phyloP scores from a whole-genome alignment of 2,888 invertebrate species.

The Stenotaenia linearis region DNA sequence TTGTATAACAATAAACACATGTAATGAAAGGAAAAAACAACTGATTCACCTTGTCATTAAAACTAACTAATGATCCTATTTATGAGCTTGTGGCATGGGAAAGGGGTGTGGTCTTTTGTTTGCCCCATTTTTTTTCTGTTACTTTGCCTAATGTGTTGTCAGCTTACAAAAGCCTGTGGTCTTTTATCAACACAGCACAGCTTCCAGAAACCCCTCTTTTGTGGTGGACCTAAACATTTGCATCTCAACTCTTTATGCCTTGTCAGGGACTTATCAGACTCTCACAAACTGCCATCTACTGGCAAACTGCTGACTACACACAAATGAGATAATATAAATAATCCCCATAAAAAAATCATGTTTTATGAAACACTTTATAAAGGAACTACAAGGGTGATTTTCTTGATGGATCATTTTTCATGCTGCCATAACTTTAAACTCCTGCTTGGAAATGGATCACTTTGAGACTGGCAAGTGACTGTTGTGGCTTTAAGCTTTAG shows the following conservation, averaged over 20 bases:
- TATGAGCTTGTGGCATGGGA: slow-evolving; percentile 3
- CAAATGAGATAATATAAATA: neutral
- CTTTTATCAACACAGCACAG: neutral
- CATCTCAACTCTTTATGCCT: neutral
- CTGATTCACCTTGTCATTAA: slow-evolving; percentile 12
- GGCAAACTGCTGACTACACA: neutral
- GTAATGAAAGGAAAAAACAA: neutral
- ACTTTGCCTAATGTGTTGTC: neutral
- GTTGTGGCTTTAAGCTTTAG: no score
- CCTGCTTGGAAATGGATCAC: no score
- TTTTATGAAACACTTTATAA: neutral
- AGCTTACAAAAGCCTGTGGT: neutral
- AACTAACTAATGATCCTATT: neutral
- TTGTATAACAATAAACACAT: neutral
- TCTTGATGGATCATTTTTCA: no score
- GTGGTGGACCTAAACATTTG: slow-evolving; percentile 5
- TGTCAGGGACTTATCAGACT: neutral
- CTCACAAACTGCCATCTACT: neutral
- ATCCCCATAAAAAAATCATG: neutral
- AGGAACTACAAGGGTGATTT: no score
- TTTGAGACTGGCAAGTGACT: no score
- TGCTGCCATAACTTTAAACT: no score
- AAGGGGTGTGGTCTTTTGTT: slow-evolving; percentile 6
- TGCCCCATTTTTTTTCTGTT: neutral
- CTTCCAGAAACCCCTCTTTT: slow-evolving; percentile 1